Evolutionary conservation across 1,140 invertebrate species (phyloP).

Genomic region (Hesperophylax magnus): DNA sequence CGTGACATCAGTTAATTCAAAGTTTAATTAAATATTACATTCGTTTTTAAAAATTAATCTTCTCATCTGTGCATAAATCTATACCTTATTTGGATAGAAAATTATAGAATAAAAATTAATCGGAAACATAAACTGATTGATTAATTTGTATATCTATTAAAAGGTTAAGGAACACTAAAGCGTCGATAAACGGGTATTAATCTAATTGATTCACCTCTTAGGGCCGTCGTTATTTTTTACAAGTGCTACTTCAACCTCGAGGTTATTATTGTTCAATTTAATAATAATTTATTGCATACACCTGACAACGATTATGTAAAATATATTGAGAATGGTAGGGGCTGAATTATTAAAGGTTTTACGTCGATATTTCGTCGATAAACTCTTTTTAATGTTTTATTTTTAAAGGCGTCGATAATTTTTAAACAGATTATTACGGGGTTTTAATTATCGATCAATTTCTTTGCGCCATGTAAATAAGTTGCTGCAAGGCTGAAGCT

Average conservation of each 20-base stretch:
- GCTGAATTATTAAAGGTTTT: too few species aligned
- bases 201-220: background rate
- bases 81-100: background rate
- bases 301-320: slow-evolving; percentile 10
- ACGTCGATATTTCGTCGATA: too few species aligned
- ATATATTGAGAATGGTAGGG: background rate
- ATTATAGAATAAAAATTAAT: slow-evolving; percentile 11
- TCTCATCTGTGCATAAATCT: background rate
- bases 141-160: background rate
- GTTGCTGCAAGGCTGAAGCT: too few species aligned
- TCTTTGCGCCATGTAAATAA: too few species aligned
- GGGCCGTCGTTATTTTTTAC: background rate
- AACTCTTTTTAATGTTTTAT: too few species aligned
- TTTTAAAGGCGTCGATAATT: too few species aligned
- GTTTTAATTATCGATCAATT: too few species aligned
- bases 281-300: background rate
- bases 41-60: too few species aligned
- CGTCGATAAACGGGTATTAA: background rate
- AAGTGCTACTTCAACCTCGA: background rate
- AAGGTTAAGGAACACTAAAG: background rate
- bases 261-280: background rate
- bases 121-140: background rate
- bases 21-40: background rate
- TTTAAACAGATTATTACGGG: too few species aligned
- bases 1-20: background rate